Percentiles rank a stretch among this genome's conserved stretches.
Conservation (phyloP, 2,888 invertebrate species). For the Leucozona laternaria region DNA sequence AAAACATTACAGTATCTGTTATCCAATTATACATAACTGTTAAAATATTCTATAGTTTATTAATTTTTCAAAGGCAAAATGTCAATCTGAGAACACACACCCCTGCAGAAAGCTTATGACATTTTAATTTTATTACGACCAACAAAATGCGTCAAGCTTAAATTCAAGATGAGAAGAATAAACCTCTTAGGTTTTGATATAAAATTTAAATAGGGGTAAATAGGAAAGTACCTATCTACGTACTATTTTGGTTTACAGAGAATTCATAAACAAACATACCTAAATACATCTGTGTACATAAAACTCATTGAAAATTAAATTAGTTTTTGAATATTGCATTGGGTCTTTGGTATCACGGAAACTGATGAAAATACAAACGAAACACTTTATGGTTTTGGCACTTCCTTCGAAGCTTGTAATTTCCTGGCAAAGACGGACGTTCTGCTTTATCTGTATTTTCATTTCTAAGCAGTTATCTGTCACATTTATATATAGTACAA, state of each 20-base stretch:
- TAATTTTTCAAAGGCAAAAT: background rate
- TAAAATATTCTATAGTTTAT: background rate
- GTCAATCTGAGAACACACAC: background rate
- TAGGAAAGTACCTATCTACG: too few species aligned
- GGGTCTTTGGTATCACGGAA: background rate
- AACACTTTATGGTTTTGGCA: background rate
- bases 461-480: too few species aligned
- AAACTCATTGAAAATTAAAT: background rate
- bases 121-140: background rate
- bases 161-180: background rate
- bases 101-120: background rate
- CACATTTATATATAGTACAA: too few species aligned
- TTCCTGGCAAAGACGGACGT: background rate
- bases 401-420: background rate
- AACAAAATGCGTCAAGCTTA: background rate
- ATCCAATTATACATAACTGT: background rate
- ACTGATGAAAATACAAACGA: background rate
- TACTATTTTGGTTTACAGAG: too few species aligned
- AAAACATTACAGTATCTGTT: background rate
- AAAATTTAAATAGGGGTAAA: background rate
- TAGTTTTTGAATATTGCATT: slow-evolving; percentile 6
- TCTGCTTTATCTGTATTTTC: too few species aligned
- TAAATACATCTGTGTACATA: background rate
- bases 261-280: too few species aligned
- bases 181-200: background rate